Evolutionary conservation across 2,113 vertebrate species (phyloP), one percentile per base, ranked within the genome.

Genomic region (Colinus virginianus): DNA sequence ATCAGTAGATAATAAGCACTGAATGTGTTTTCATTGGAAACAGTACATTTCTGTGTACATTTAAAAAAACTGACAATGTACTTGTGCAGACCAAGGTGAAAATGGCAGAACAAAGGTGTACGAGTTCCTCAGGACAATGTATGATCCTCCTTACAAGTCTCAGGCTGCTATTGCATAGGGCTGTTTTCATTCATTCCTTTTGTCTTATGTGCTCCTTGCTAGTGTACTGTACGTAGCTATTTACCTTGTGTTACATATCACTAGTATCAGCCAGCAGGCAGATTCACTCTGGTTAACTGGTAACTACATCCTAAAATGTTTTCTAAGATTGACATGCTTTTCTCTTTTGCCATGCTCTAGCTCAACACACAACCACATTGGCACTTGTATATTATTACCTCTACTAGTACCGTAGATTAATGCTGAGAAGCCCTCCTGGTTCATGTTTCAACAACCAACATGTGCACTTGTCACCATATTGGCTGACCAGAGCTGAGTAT

Each of bases 151-250:
- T 38, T 6, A 26, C 45, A 61, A 45, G 15, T 15, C 32, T 58
- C n/a, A 48, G 0, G 1, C 53, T 69, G 66, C 72, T 45, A 30
- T 16, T 0, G 0, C 25, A 20, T 21, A 48, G n/a, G 6, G 36
- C 58, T 78, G 62, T 30, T 69, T 28, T 28, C 34, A 19, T 56
- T 42, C 46, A 5, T 23, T 59, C 53, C 23, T 55, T 78, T 22
- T 59, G 43, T 53, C 53, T 61, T 55, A n/a, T 0, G 9, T 25
- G 20, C 38, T 43, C 11, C 22, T 56, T 46, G 32, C 25, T 48
- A 2, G 1, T 11, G 6, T 38, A 36, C 3, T 20, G 25, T 16
- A 77, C 13, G 26, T 74, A 14, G 23, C n/a, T 81, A 13, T 43
- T 91, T n/a, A 28, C 5, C 19, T 64, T 36, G 15, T 56, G 17